A percentile compares a stretch with the other conserved stretches of the same genome.
phyloP scores from a whole-genome alignment of 2,113 vertebrate genomes.

The Raja brachyura region DNA sequence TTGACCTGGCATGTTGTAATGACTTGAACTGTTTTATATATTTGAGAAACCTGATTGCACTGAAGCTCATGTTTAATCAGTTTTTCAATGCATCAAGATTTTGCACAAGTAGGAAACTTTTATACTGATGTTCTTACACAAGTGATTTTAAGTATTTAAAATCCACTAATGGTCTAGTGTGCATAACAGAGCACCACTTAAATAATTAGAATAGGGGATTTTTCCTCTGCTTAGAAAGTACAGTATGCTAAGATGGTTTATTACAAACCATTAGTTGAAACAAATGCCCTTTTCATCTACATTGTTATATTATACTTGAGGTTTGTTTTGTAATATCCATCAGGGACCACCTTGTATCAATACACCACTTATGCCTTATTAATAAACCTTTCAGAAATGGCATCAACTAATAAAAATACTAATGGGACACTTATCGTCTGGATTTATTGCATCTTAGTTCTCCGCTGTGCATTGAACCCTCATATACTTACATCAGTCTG shows the following conservation, averaged over 20 bases:
- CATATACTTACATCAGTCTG: slow-evolving; percentile 45
- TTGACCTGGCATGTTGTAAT: not conserved
- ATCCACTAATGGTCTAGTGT: not conserved
- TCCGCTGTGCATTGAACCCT: slow-evolving; percentile 57
- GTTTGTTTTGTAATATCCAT: slow-evolving; percentile 38
- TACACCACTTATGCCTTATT: slow-evolving; percentile 41
- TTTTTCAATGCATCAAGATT: not conserved
- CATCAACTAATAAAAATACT: slow-evolving; percentile 56
- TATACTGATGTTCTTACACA: not conserved
- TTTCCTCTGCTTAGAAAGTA: slow-evolving; percentile 9
- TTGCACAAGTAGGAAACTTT: not conserved
- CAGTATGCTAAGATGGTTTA: slow-evolving; percentile 12
- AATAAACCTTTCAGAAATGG: slow-evolving; percentile 41
- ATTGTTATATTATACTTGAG: slow-evolving; percentile 34
- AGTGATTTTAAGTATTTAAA: not conserved
- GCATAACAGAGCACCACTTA: not conserved
- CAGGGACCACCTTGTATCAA: slow-evolving; percentile 32
- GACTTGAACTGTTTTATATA: not conserved
- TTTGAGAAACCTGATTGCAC: not conserved
- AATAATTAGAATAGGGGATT: not conserved
- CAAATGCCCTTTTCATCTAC: slow-evolving; percentile 14
- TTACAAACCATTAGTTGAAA: slow-evolving; percentile 37
- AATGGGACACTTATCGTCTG: slow-evolving; percentile 71
- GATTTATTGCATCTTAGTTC: slow-evolving; percentile 60
- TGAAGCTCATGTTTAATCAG: not conserved